A percentile compares a stretch with the other conserved stretches of the same genome.
phyloP scores from a whole-genome alignment of 1,140 invertebrate species.

The Sarcophaga peregrina region DNA sequence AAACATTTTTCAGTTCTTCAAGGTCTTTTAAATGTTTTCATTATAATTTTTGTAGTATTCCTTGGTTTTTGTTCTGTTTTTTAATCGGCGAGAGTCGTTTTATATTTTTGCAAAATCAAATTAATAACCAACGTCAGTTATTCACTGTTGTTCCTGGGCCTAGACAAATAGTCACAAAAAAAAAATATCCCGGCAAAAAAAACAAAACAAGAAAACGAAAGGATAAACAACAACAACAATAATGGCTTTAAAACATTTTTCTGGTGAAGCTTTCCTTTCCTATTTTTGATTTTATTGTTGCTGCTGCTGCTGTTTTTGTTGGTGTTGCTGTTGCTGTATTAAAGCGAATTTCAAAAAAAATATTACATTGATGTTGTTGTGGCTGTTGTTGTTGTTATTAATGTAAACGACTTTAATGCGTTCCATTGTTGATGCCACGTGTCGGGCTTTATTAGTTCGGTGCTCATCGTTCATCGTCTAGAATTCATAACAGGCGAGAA shows the following conservation, averaged over 20 bases:
- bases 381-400: conserved; percentile 45
- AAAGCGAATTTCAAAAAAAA: no score
- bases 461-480: conserved; percentile 55
- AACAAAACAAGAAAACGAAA: conserved; percentile 20
- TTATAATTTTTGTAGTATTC: no score
- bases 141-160: no score
- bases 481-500: conserved; percentile 34
- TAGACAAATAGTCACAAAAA: no score
- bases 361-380: background rate
- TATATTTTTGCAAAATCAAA: no score
- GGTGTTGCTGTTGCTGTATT: background rate
- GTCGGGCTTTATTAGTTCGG: conserved; percentile 66
- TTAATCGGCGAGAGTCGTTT: no score
- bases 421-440: conserved; percentile 67
- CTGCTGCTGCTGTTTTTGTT: background rate
- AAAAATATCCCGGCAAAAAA: background rate
- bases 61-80: no score
- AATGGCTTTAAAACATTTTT: conserved; percentile 33
- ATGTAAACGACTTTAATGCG: conserved; percentile 68
- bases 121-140: no score
- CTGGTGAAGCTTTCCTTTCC: conserved; percentile 25
- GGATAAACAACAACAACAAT: background rate
- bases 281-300: conserved; percentile 47
- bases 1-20: no score
- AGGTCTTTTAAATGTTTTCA: no score